phyloP scores from a whole-genome alignment of 2,113 vertebrate species.

The Scalopus aquaticus region DNA sequence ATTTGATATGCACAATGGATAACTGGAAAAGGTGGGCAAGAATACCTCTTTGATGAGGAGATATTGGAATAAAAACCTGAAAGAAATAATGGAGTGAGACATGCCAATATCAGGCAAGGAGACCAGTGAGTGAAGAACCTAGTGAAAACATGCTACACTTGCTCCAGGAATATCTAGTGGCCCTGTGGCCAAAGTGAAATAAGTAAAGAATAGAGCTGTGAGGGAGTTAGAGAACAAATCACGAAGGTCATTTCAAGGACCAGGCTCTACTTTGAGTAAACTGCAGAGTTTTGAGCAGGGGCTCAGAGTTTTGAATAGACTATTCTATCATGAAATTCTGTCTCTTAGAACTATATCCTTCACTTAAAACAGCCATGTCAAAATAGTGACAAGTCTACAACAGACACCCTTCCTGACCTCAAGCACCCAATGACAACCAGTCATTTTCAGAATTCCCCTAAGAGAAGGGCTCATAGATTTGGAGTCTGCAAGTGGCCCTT shows the following conservation, averaged over 20 bases:
- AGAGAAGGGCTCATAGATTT: not conserved
- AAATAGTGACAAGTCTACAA: not conserved
- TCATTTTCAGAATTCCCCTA: not conserved
- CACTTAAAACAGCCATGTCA: not conserved
- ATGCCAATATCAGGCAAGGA: not conserved
- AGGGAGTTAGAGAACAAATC: not conserved
- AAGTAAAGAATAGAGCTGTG: not conserved
- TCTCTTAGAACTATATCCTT: not conserved
- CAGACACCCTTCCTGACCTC: not conserved
- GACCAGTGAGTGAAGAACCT: not conserved
- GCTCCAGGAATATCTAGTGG: not conserved
- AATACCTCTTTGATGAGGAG: not conserved
- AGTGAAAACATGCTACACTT: not conserved
- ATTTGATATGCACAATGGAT: not conserved
- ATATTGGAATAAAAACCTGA: not conserved
- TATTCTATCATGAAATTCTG: not conserved
- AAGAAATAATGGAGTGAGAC: not conserved
- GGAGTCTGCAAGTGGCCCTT: not conserved
- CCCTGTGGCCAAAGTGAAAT: no score
- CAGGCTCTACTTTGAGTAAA: not conserved
- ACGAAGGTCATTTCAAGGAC: not conserved
- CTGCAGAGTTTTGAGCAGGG: not conserved
- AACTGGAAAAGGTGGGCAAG: not conserved
- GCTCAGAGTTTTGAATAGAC: not conserved
- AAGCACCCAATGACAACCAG: not conserved